phyloP scores from a whole-genome alignment of 2,797 vertebrate species.

The Corythornis leucogaster region DNA sequence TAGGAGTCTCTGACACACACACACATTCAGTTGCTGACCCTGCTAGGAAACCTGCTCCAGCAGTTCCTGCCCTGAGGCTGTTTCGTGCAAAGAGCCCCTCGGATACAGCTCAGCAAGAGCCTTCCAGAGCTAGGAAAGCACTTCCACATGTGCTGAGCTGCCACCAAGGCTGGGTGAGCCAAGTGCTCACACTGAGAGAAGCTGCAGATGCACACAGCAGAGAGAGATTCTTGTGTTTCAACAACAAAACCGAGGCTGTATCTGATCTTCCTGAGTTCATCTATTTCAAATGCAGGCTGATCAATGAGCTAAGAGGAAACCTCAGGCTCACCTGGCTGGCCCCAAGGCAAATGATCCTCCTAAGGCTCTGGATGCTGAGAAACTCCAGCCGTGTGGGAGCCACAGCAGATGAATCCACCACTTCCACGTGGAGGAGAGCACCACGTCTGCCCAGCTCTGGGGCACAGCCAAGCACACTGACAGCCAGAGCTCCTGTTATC shows the following conservation, averaged over 20 bases:
- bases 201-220: rapidly evolving
- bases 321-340: background rate
- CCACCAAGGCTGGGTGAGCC: background rate
- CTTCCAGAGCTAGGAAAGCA: background rate
- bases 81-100: rapidly evolving
- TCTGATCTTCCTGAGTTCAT: background rate
- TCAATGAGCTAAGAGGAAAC: rapidly evolving
- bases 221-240: background rate
- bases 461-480: background rate
- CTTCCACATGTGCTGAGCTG: background rate
- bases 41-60: background rate
- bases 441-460: background rate
- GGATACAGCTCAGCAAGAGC: rapidly evolving
- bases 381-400: background rate
- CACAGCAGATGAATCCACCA: background rate
- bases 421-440: background rate
- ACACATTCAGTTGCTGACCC: background rate
- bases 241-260: background rate
- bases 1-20: background rate
- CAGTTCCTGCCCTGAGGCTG: background rate
- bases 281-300: background rate
- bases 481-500: background rate
- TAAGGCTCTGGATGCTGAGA: background rate
- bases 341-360: background rate
- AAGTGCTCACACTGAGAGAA: too few relatives aligned